These are phyloP conservation scores for Bilobella aurantiaca DNA, from an alignment of 1,140 invertebrate species.

Conservation along the genomic window DNA sequence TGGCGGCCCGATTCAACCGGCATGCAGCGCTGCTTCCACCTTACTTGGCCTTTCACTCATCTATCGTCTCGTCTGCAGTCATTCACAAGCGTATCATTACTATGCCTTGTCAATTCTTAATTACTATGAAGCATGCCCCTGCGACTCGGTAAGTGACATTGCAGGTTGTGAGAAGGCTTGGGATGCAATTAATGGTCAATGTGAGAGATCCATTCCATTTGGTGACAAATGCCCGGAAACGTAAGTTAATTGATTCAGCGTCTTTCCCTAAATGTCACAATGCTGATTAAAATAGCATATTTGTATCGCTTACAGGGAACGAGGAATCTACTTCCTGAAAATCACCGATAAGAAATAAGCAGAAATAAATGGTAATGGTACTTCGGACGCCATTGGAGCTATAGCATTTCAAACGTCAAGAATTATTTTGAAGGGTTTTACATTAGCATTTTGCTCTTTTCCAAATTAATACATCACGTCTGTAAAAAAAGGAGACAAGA, in stretches of 20 bases:
- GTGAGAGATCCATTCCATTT: neutral
- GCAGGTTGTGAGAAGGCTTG: neutral
- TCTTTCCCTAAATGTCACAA: too few relatives aligned
- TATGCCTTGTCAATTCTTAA: slow-evolving; percentile 3
- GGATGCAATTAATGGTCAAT: neutral
- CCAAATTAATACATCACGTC: too few relatives aligned
- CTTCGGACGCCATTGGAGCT: neutral
- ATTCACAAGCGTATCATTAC: neutral
- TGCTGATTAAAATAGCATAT: neutral
- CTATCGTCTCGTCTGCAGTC: slow-evolving; percentile 6
- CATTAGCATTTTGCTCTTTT: too few relatives aligned
- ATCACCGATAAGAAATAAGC: neutral
- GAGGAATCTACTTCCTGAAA: neutral
- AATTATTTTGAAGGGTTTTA: too few relatives aligned
- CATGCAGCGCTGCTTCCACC: neutral
- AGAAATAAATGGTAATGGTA: neutral
- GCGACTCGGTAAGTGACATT: neutral
- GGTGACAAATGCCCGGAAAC: neutral
- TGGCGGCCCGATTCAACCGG: neutral
- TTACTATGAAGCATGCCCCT: neutral
- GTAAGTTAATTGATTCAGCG: neutral
- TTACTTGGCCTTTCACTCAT: neutral
- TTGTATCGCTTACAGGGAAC: neutral
- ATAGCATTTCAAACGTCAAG: too few relatives aligned
- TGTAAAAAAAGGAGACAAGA: too few relatives aligned